Evolutionary conservation across 1,140 invertebrate genomes (phyloP).

Genomic region (Ephestia elutella): DNA sequence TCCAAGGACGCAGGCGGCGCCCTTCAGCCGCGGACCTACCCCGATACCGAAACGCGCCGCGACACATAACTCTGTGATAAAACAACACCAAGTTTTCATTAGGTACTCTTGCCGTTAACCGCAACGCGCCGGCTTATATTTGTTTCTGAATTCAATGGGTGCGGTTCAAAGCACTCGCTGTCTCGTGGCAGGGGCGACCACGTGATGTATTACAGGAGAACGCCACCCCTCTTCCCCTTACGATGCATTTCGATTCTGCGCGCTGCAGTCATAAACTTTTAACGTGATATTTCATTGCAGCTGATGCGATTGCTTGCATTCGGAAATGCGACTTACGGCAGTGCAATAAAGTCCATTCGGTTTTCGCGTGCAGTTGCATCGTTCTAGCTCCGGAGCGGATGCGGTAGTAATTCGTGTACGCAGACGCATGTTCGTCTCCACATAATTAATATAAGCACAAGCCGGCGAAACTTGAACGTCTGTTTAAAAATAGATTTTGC

Average conservation of each 20-base stretch:
- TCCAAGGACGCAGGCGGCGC: slow-evolving; percentile 54
- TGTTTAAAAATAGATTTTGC: background rate
- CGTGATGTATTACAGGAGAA: slow-evolving; percentile 42
- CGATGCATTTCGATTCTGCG: slow-evolving; percentile 36
- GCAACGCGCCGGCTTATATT: slow-evolving; percentile 13
- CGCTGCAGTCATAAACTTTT: slow-evolving; percentile 21
- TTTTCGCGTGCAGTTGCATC: background rate
- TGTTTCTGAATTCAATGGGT: slow-evolving; percentile 35
- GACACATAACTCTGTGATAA: slow-evolving; percentile 53
- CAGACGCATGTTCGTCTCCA: background rate
- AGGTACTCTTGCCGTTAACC: slow-evolving; percentile 16
- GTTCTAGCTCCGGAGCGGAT: background rate
- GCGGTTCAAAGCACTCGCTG: slow-evolving; percentile 44
- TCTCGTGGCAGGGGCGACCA: slow-evolving; percentile 28
- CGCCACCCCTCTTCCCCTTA: slow-evolving; percentile 21
- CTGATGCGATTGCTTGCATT: background rate
- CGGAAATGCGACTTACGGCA: background rate
- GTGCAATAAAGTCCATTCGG: background rate
- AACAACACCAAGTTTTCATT: slow-evolving; percentile 44
- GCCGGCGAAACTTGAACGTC: background rate
- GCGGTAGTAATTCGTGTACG: slow-evolving; percentile 5
- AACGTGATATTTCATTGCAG: slow-evolving; percentile 21
- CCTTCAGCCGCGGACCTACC: slow-evolving; percentile 37
- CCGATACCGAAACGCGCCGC: slow-evolving; percentile 27
- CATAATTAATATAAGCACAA: background rate